Conservation (phyloP, 2,888 invertebrate genomes). For the Lasioglossum marginatum region DNA sequence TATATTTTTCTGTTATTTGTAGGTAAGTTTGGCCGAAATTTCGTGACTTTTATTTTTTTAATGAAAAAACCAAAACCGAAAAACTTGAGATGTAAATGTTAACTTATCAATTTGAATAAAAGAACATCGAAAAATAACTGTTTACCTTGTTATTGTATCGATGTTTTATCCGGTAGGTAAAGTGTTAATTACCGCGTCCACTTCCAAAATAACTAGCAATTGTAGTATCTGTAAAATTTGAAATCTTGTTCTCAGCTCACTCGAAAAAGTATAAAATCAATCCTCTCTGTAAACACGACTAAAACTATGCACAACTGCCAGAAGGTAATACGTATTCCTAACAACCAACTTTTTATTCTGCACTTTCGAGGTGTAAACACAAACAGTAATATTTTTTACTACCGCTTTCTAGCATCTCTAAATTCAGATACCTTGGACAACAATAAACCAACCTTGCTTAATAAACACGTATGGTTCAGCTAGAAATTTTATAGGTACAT, state of each 20-base stretch:
- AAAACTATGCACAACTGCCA: background rate
- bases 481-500: background rate
- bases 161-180: too few species aligned
- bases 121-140: too few species aligned
- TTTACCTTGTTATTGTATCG: too few species aligned
- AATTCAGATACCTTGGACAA: background rate
- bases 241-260: background rate
- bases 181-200: too few species aligned
- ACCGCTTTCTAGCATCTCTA: background rate
- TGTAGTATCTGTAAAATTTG: too few species aligned
- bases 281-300: background rate
- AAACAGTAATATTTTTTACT: background rate
- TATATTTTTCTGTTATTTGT: too few species aligned
- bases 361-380: background rate
- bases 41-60: too few species aligned
- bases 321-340: background rate
- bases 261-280: background rate
- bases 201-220: too few species aligned
- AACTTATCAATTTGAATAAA: too few species aligned
- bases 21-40: too few species aligned
- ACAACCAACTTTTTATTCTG: background rate
- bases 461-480: background rate
- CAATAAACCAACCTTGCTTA: background rate
- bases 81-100: too few species aligned
- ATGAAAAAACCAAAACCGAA: too few species aligned